A percentile compares a stretch with the other conserved stretches of the same genome.
Conservation (phyloP, 2,888 invertebrate species). For the Agrochola litura region DNA sequence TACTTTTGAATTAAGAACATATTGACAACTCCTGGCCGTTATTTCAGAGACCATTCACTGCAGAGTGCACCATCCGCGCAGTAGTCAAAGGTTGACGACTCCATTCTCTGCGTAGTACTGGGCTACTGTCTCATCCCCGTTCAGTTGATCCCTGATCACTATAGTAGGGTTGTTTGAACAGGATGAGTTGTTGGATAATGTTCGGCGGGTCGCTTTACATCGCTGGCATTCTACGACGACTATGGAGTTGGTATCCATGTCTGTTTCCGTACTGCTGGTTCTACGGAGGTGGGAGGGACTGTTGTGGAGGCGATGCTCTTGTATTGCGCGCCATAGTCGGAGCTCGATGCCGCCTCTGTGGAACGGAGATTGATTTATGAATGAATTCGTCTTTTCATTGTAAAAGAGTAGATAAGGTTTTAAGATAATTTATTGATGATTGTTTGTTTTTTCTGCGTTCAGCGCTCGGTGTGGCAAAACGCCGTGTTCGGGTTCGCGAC, state of each 20-base stretch:
- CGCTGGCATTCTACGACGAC: conserved; percentile 86
- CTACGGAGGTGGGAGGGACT: conserved; percentile 77
- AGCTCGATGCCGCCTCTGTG: conserved; percentile 95
- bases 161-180: conserved; percentile 83
- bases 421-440: too few species aligned
- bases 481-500: too few species aligned
- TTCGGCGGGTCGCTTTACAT: conserved; percentile 77
- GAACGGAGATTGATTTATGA: neutral
- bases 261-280: conserved; percentile 86
- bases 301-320: conserved; percentile 89
- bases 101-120: conserved; percentile 82
- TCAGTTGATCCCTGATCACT: conserved; percentile 81
- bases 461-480: too few species aligned
- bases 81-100: conserved; percentile 85
- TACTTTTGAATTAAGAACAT: conserved; percentile 26
- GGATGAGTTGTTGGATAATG: conserved; percentile 71
- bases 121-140: conserved; percentile 77
- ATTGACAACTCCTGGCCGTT: conserved; percentile 46
- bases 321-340: conserved; percentile 95
- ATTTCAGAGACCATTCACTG: conserved; percentile 74
- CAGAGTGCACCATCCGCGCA: conserved; percentile 90
- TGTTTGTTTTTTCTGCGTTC: too few species aligned
- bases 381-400: too few species aligned
- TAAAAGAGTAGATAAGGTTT: too few species aligned
- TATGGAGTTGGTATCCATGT: conserved; percentile 86